phyloP scores from a whole-genome alignment of 1,140 invertebrate genomes.

The Zaprionus lachaisei region DNA sequence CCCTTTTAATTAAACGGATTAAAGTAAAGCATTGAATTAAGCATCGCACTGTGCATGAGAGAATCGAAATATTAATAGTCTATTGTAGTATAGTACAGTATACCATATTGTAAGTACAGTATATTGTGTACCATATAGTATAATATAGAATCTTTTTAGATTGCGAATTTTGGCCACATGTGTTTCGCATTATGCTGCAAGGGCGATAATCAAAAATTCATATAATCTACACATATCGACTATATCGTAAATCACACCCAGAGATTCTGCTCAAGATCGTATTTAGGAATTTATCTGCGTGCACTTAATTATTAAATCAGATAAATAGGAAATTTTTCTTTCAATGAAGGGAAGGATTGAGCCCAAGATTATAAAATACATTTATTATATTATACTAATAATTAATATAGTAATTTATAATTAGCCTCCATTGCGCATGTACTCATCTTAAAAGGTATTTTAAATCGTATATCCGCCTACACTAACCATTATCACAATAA shows the following conservation, averaged over 20 bases:
- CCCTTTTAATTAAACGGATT: not conserved
- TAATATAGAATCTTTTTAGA: not conserved
- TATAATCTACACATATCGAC: slow-evolving; percentile 20
- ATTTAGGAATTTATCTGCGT: not conserved
- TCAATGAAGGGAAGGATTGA: too few species aligned
- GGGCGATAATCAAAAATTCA: slow-evolving; percentile 23
- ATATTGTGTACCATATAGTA: not conserved
- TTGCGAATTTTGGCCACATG: slow-evolving; percentile 28
- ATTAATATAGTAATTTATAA: too few species aligned
- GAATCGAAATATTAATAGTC: slow-evolving; percentile 2
- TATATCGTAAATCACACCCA: slow-evolving; percentile 29
- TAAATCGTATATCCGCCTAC: not conserved
- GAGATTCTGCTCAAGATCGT: not conserved
- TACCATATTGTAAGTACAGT: not conserved
- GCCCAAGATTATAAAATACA: too few species aligned
- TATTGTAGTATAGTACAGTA: not conserved
- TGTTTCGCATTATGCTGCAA: slow-evolving; percentile 64
- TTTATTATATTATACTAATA: not conserved
- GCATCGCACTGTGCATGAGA: not conserved
- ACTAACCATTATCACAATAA: too few species aligned
- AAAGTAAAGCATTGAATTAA: slow-evolving; percentile 4
- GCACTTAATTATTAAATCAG: not conserved
- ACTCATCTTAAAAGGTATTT: not conserved
- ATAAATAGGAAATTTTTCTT: not conserved
- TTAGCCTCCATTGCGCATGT: too few species aligned